phyloP scores from a whole-genome alignment of 2,113 vertebrate species.

The Phyllostomus discolor region DNA sequence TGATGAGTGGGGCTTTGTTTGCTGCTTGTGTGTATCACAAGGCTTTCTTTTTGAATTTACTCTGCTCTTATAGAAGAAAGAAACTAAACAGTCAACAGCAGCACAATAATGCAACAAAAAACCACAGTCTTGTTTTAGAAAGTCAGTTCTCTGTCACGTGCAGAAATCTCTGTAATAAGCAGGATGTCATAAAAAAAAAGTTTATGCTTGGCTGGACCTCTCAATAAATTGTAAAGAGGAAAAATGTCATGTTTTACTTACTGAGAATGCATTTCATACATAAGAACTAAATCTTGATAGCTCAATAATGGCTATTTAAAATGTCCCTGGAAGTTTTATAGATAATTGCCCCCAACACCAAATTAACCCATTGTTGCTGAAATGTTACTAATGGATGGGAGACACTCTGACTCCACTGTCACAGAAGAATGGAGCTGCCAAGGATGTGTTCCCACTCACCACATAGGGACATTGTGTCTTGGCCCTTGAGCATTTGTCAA shows the following conservation, averaged over 20 bases:
- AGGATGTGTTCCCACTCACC: not conserved
- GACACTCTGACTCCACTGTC: not conserved
- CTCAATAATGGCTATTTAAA: constrained; percentile 54
- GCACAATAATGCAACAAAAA: constrained; percentile 3
- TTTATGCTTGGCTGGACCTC: constrained; percentile 60
- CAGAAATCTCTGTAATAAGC: constrained; percentile 50
- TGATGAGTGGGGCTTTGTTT: not conserved
- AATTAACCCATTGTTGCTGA: constrained; percentile 13
- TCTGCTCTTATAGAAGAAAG: constrained; percentile 14
- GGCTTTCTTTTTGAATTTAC: not conserved
- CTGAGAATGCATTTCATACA: constrained; percentile 44
- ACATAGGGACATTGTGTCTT: not conserved
- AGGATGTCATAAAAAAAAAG: constrained; percentile 42
- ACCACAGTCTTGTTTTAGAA: constrained; percentile 14
- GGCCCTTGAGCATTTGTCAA: not conserved
- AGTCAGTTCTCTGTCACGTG: constrained; percentile 25
- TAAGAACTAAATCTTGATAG: constrained; percentile 41
- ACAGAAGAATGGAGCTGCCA: not conserved
- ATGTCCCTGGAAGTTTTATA: constrained; percentile 42
- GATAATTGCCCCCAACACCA: not conserved
- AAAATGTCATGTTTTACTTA: constrained; percentile 68
- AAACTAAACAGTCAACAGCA: not conserved
- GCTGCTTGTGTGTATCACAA: not conserved
- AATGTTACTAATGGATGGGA: not conserved
- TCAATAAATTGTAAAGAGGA: constrained; percentile 49